phyloP scores from a whole-genome alignment of 1,140 invertebrate genomes.

The Saxidomus purpurata region DNA sequence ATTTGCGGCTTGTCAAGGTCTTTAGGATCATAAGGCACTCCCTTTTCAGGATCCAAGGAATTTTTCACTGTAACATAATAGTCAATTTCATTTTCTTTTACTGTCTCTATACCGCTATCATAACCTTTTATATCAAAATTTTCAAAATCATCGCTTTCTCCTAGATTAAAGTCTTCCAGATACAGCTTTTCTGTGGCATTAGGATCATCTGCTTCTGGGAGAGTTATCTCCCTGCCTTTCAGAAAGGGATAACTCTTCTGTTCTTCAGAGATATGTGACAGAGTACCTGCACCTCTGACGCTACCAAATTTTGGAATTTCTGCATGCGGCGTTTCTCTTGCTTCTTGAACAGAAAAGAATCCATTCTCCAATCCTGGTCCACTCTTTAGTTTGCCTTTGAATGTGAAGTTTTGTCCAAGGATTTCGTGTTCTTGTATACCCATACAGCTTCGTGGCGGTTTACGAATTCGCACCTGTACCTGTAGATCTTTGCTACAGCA shows the following conservation, averaged over 20 bases:
- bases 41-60: background rate
- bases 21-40: constrained; percentile 56
- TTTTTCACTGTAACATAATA: constrained; percentile 29
- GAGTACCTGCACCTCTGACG: constrained; percentile 6
- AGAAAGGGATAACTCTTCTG: constrained; percentile 61
- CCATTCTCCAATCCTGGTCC: constrained; percentile 67
- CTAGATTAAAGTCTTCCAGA: constrained; percentile 46
- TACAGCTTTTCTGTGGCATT: constrained; percentile 39
- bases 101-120: constrained; percentile 1
- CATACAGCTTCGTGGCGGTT: constrained; percentile 72
- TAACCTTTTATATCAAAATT: constrained; percentile 41
- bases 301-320: constrained; percentile 70
- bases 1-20: background rate
- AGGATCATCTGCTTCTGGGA: constrained; percentile 55
- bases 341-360: constrained; percentile 73
- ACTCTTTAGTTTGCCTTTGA: constrained; percentile 60
- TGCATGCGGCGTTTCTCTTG: constrained; percentile 29
- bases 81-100: constrained; percentile 49
- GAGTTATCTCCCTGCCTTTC: constrained; percentile 73
- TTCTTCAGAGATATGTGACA: background rate
- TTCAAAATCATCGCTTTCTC: constrained; percentile 62
- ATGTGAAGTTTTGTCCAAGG: constrained; percentile 77
- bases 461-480: constrained; percentile 55
- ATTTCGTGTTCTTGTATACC: constrained; percentile 61
- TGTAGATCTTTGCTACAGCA: constrained; percentile 80